Base-by-base conservation (phyloP, 2,888 invertebrate species). In the Pemphredon lugubris region DNA sequence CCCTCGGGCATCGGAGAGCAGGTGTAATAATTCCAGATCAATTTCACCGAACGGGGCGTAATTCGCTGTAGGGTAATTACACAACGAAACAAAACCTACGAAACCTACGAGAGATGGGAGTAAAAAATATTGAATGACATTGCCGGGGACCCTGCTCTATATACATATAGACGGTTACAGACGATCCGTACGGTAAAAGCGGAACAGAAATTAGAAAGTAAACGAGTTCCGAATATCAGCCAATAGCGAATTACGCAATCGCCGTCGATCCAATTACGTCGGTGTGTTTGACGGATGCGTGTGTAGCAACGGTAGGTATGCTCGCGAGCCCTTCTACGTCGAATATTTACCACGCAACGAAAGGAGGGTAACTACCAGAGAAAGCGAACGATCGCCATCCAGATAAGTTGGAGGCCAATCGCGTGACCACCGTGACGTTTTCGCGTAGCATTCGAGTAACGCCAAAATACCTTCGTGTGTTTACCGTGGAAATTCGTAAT, bases 311-410 rank as follows among this genome's bases (percentile, higher is more conserved):
- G 48, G 42, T 57, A 63, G 48, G 42, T 66, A 37, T 26, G 48
- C 42, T 66, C 57, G 11, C 58, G 53, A 40, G 63, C 75, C 59
- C 74, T 77, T 77, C 55, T 55, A 72, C 37, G 63, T 69, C 63
- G 69, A 34, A 60, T 53, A 55, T 75, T 68, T 74, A 61, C 71
- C 68, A 48, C 63, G 63, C 57, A 68, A 66, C 63, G 73, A 75
- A 79, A 73, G 48, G 73, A 70, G 73, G 67, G 60, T 70, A 78
- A 78, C 75, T 64, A 63, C 42, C 59, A 61, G 79, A 77, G 80
- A 80, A 80, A 80, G 79, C 68, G 69, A 80, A 69, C 60, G 72
- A 77, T 77, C 63, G 57, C 37, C 47, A 23, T 16, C 7, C 44
- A 26, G 60, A 79, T 79, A 77, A 80, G 44, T 51, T 34, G 65